Base-by-base conservation (phyloP, 2,113 vertebrate species). In the Notarius lentiginosus region DNA sequence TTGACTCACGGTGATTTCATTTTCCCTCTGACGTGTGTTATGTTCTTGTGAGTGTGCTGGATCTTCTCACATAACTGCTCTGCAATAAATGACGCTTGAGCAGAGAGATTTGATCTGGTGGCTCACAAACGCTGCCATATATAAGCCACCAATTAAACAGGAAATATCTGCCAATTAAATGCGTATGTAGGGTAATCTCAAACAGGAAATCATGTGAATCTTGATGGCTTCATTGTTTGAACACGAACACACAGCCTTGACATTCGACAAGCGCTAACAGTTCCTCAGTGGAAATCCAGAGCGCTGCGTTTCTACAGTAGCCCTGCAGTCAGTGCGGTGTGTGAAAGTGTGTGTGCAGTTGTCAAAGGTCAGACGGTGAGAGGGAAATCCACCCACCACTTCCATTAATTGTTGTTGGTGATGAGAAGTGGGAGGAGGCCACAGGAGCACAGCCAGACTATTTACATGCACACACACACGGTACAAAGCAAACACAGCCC, bases 331-430 rank as follows among this genome's bases (percentile, higher is more conserved):
- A 76, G 34, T 2, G 41, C 7, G 41, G 65, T 76, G 83, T 77
- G 73, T 73, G 61, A 79, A 63, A 72, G 82, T 87, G 85, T 83
- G 80, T 61, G 75, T 76, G 79, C 53, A 22, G 30, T 63, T 81
- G 61, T 83, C 63, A 82, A 55, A 84, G 88, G 90, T 89, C 87
- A 91, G 75, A 65, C 34, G 20, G 87, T 87, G 87, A 89, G 86
- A 85, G 87, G 90, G 89, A 91, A 88, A 89, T 92, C 91, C 91
- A 75, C 90, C 88, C 86, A 89, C 86, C 88, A 91, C 90, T 92
- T 92, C 92, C 92, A 90, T 91, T 90, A 89, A 92, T 92, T 92
- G 92, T 92, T 91, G 84, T 75, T 88, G 85, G 77, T 82, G 90
- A 86, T 89, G 91, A 89, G 88, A 86, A 88, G 84, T 66, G 53